Evolutionary conservation across 2,888 invertebrate species (phyloP), one percentile per base, ranked within the genome.

Genomic region (Polyommatus iphigenia): DNA sequence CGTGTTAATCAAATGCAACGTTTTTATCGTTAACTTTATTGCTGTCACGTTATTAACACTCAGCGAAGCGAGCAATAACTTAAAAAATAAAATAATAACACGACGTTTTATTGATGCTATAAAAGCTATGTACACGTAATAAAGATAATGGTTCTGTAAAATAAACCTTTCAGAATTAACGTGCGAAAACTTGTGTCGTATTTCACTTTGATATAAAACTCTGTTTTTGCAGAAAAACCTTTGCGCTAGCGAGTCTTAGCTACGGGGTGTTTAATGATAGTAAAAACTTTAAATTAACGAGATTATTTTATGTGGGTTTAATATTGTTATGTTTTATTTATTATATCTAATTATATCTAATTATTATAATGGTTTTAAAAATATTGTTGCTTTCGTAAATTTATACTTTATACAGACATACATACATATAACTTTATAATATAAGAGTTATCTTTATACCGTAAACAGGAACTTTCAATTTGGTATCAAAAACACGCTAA

Each of bases 61-160:
- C 32, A 67, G 18, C 32, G 6, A 67, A 15, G 29, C 67, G 67
- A 29, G 67, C 10, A 13, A 62, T 62, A 62, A 13, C 67, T 32
- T 67, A 67, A 67, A 67, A 67, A 67, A 67, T 67, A 67, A 67
- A 67, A 67, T 67, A 18, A 67, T 67, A 67, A 67, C 67, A 29
- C 20, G 67, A 32, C 67, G 15, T 67, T 67, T 29, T 32, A 67
- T 67, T 32, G 29, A 32, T 32, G 32, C 67, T 29, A 67, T 67
- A 67, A 67, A 67, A 67, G 67, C 29, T 15, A 18, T 67, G 24
- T 67, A 67, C 29, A 67, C 29, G 15, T 67, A 32, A 67, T 67
- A 67, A 32, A 67, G 67, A 67, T 67, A 29, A 32, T 18, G 29
- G 29, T 32, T 67, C 29, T 29, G 67, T 67, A 67, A 67, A 67